Conservation (phyloP, 2,113 vertebrate genomes). For the Diadophis punctatus region DNA sequence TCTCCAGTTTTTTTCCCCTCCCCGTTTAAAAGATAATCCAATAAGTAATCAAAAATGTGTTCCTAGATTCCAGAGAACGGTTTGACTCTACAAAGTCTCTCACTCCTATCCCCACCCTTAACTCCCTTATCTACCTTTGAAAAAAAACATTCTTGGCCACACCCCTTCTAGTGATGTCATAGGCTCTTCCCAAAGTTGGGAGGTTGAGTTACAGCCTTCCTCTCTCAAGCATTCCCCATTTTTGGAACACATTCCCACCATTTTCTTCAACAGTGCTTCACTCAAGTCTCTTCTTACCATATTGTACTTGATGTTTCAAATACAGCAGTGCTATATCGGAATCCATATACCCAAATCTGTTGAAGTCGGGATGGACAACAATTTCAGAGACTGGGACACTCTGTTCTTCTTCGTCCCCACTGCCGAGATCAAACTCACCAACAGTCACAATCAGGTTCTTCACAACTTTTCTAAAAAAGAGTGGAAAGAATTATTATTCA, state of each 20-base stretch:
- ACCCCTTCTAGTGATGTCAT: not conserved
- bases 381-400: not conserved
- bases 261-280: not conserved
- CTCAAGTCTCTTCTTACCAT: not conserved
- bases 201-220: not conserved
- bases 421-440: not conserved
- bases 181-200: not conserved
- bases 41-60: not conserved
- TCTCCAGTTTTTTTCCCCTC: not conserved
- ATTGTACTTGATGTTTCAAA: not conserved
- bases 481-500: not conserved
- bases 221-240: not conserved
- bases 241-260: not conserved
- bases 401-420: not conserved
- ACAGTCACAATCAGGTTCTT: slow-evolving; percentile 1
- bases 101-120: not conserved
- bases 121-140: not conserved
- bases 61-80: not conserved
- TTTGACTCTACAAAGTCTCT: not conserved
- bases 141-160: not conserved
- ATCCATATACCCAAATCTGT: not conserved
- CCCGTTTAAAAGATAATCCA: not conserved
- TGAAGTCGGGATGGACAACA: not conserved
- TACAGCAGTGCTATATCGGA: not conserved
- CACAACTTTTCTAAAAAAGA: not conserved